Conservation (phyloP, 2,888 invertebrate species). For the Mythimna pallens region DNA sequence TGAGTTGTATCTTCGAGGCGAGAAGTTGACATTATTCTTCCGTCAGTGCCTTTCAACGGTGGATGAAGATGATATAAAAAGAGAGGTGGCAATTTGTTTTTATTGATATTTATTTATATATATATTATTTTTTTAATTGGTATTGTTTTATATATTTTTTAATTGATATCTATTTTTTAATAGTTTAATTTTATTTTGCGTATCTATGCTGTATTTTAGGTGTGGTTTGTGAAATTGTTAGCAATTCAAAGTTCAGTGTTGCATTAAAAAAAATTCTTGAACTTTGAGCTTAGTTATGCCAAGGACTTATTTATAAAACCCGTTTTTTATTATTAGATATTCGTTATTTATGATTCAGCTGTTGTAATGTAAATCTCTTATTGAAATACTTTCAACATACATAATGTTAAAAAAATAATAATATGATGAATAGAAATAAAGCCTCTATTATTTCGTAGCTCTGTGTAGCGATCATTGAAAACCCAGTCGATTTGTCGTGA, state of each 20-base stretch:
- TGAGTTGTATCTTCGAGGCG: constrained; percentile 76
- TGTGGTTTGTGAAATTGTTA: background rate
- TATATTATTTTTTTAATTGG: too few species aligned
- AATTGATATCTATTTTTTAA: background rate
- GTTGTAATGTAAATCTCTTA: background rate
- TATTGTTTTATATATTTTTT: too few species aligned
- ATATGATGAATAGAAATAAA: too few species aligned
- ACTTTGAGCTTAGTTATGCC: background rate
- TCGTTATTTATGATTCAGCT: background rate
- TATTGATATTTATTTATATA: too few species aligned
- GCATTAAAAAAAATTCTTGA: background rate
- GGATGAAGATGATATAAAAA: constrained; percentile 29
- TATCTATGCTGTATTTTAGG: background rate
- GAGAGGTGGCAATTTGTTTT: constrained; percentile 32
- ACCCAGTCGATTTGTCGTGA: constrained; percentile 78
- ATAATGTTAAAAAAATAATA: background rate
- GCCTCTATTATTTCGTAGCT: constrained; percentile 34
- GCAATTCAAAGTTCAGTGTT: background rate
- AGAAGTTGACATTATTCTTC: constrained; percentile 76
- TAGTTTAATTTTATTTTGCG: background rate
- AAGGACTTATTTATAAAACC: background rate
- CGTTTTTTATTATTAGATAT: background rate
- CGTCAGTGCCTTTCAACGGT: constrained; percentile 63
- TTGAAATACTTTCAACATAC: background rate
- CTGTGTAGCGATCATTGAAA: constrained; percentile 58